Base-by-base conservation (phyloP, 2,888 invertebrate species). In the Endomychus coccineus region DNA sequence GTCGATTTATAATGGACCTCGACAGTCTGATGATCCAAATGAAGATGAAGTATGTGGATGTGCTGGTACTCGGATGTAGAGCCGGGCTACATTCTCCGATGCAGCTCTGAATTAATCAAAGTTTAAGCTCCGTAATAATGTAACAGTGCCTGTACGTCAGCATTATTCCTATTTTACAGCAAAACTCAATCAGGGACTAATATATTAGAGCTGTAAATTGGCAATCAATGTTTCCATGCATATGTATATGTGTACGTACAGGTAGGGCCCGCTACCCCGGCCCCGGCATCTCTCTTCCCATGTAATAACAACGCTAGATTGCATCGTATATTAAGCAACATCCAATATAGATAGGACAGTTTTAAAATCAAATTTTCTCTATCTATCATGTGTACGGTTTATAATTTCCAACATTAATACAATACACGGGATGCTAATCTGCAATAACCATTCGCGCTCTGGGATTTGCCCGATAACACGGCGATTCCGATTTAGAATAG, bases 181-280 rank as follows among this genome's bases (percentile, higher is more conserved):
- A 64, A 66, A 67, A 67, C 67, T 67, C 68, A 67, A 68, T 67
- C 66, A 68, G 61, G 60, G 64, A 61, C 62, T 67, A 66, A 68
- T 67, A 67, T 67, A 67, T 68, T 68, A 67, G 64, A 66, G 66
- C 64, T 66, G 67, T 65, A 67, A 68, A 68, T 68, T 67, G 67
- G 64, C 67, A 67, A 67, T 68, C 68, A 67, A 67, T 66, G 66
- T 67, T 66, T 64, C 62, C 63, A 66, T 66, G 66, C 65, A 67
- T 67, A 66, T 66, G 65, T 62, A 67, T 66, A 62, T 58, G 53
- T 51, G 45, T 42, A 39, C 42, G 42, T 35, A 34, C 31, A 30
- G 32, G 36, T 37, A 39, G 29, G 22, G 16, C 11, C 27, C 22
- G 21, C 21, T 9, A 19, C 36, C 27, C 31, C 27, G 22, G 31